These are phyloP conservation scores for Alfaro cultratus DNA, from an alignment of 2,797 vertebrate genomes.

Conservation along the genomic window DNA sequence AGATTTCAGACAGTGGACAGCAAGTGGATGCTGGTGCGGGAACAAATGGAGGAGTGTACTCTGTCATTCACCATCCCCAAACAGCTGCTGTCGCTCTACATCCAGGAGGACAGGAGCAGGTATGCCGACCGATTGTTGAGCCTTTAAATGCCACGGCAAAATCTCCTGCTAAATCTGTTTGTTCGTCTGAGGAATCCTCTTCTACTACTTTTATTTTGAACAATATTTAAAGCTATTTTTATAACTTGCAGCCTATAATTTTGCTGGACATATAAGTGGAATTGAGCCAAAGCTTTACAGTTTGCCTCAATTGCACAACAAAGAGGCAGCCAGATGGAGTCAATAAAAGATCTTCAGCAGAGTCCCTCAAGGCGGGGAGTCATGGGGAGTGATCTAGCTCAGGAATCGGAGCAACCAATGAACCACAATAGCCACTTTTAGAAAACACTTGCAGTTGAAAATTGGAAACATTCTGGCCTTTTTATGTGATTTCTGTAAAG, in stretches of 20 bases:
- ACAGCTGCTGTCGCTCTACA: conserved; percentile 91
- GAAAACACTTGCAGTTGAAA: not conserved
- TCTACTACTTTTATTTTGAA: not conserved
- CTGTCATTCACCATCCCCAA: conserved; percentile 95
- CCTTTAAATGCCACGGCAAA: not conserved
- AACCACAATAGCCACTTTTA: not conserved
- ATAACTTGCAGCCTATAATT: not conserved
- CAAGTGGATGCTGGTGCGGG: conserved; percentile 94
- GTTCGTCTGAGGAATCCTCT: not conserved
- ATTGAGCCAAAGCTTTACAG: not conserved
- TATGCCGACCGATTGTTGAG: conserved; percentile 64
- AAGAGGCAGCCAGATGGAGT: not conserved
- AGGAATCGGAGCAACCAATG: not conserved
- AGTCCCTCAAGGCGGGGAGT: not conserved
- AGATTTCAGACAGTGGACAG: conserved; percentile 94
- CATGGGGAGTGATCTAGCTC: not conserved
- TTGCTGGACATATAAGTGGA: not conserved
- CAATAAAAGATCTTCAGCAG: not conserved
- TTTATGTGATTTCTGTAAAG: not conserved
- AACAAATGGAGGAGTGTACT: conserved; percentile 96
- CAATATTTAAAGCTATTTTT: not conserved
- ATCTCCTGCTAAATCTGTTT: not conserved
- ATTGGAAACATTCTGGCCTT: not conserved
- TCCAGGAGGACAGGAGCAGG: conserved; percentile 95
- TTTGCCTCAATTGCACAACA: not conserved